Conservation (phyloP, 2,888 invertebrate species). For the Actias luna region DNA sequence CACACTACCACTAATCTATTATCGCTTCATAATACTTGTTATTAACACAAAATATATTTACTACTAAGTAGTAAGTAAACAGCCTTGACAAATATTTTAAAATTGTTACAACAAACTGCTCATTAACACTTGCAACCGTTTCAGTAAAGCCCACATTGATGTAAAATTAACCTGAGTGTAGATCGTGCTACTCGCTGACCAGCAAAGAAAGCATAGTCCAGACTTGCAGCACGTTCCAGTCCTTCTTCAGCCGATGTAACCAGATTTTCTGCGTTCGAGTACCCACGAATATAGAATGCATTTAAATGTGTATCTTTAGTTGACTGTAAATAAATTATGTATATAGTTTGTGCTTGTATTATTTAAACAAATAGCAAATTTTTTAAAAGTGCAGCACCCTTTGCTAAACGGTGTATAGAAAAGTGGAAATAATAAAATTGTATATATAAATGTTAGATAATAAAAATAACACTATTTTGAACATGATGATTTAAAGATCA, state of each 20-base stretch:
- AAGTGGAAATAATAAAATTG: no score
- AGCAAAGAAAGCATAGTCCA: slow-evolving; percentile 84
- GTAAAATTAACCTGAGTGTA: slow-evolving; percentile 52
- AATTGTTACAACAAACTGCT: neutral
- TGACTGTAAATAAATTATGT: slow-evolving; percentile 54
- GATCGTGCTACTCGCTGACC: slow-evolving; percentile 82
- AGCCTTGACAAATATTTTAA: neutral
- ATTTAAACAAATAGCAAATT: no score
- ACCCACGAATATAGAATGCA: slow-evolving; percentile 78
- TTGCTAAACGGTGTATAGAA: no score
- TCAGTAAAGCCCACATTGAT: neutral
- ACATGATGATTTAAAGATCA: no score
- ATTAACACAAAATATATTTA: neutral
- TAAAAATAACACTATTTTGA: no score
- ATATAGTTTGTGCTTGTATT: neutral
- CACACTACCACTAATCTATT: neutral
- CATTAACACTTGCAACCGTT: neutral
- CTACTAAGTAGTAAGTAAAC: neutral
- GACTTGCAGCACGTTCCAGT: slow-evolving; percentile 75
- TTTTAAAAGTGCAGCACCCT: neutral
- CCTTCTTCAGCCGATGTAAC: slow-evolving; percentile 78
- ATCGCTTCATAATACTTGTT: neutral
- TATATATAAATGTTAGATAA: no score
- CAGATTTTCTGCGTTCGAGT: slow-evolving; percentile 74
- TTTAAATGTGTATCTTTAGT: slow-evolving; percentile 79